These are phyloP conservation scores for Microplitis mediator DNA, from an alignment of 1,140 invertebrate species.

Conservation along the genomic window DNA sequence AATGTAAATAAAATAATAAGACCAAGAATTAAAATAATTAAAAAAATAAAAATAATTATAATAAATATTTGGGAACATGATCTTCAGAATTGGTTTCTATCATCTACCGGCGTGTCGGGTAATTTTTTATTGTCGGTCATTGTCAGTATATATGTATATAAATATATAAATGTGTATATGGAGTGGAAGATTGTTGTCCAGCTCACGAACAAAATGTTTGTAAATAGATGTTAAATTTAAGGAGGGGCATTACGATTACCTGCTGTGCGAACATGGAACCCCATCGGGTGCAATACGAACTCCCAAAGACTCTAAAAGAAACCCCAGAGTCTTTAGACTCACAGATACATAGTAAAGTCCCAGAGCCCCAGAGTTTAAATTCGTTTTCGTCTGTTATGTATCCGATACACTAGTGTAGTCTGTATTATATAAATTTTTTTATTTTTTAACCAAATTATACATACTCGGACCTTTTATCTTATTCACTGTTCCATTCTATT, in stretches of 20 bases:
- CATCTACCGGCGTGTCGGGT: too few relatives aligned
- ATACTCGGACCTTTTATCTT: too few relatives aligned
- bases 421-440: too few relatives aligned
- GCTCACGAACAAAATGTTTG: conserved; percentile 54
- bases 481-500: too few relatives aligned
- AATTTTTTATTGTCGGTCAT: background rate
- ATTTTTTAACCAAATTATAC: too few relatives aligned
- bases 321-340: background rate
- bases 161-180: background rate
- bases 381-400: too few relatives aligned
- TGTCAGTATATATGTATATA: background rate
- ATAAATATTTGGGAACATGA: too few relatives aligned
- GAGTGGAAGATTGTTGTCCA: background rate
- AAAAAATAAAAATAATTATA: too few relatives aligned
- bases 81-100: too few relatives aligned
- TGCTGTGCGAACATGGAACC: conserved; percentile 50
- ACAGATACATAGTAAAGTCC: background rate
- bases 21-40: too few relatives aligned
- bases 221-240: conserved; percentile 54
- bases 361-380: background rate
- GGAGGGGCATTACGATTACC: conserved; percentile 43
- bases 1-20: too few relatives aligned
- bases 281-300: conserved; percentile 41
- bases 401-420: too few relatives aligned
- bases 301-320: background rate